phyloP scores from a whole-genome alignment of 2,113 vertebrate species.

The Dromaius novaehollandiae region DNA sequence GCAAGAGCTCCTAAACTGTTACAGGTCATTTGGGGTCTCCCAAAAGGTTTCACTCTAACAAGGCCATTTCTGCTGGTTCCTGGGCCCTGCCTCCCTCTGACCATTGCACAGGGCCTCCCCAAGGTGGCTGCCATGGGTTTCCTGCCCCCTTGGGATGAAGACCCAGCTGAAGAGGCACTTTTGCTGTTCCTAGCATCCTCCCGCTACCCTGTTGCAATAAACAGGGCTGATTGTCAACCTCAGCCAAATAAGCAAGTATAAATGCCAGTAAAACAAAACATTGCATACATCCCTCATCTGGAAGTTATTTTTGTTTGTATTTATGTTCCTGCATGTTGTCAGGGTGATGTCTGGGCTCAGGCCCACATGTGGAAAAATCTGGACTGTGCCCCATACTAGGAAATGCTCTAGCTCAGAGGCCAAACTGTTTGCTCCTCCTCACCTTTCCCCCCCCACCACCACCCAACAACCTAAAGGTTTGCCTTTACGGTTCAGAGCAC shows the following conservation, averaged over 20 bases:
- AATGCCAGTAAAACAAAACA: conserved; percentile 67
- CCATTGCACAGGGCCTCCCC: background rate
- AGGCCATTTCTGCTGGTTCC: background rate
- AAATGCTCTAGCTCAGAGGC: conserved; percentile 46
- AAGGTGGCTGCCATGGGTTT: background rate
- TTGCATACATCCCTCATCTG: conserved; percentile 69
- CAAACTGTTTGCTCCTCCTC: background rate
- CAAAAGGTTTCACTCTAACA: background rate
- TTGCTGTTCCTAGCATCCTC: conserved; percentile 2
- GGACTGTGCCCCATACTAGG: conserved; percentile 39
- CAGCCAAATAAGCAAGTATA: conserved; percentile 65
- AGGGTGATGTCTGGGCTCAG: conserved; percentile 64
- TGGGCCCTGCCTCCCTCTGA: background rate
- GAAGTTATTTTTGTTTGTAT: conserved; percentile 74
- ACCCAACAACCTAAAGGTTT: background rate
- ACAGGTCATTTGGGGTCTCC: background rate
- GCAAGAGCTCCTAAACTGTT: background rate
- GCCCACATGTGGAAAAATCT: conserved; percentile 57
- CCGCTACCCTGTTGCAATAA: conserved; percentile 45
- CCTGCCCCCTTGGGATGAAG: background rate
- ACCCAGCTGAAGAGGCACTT: conserved; percentile 26
- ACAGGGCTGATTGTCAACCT: background rate
- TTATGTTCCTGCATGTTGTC: conserved; percentile 70
- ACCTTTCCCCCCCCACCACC: background rate
- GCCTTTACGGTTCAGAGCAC: background rate